Evolutionary conservation across 1,140 invertebrate genomes (phyloP), one percentile per base, ranked within the genome.

Genomic region (Lethrus apterus): DNA sequence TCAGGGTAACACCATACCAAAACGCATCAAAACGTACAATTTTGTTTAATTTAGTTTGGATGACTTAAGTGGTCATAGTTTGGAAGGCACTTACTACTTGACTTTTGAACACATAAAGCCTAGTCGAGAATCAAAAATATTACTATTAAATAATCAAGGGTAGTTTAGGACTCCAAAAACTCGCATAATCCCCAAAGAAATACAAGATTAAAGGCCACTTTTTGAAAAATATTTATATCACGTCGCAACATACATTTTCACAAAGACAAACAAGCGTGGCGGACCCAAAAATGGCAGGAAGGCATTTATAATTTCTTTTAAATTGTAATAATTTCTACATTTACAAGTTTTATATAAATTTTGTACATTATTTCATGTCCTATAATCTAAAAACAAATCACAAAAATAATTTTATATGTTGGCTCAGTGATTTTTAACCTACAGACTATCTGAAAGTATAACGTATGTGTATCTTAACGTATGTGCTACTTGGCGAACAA

Each of bases 31-130:
- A 59, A 24, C 54, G 31, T 51, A 55, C 40, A 62, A 60, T 62
- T 65, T 66, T 58, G 57, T 42, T 42, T 42, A 26, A 18, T 13
- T 26, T 40, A 26, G 24, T 42, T 60, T 56, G 56, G 60, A 63
- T 64, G 63, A 65, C 63, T 57, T 63, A 60, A 66, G 58, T 64
- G 62, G 64, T 65, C 62, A 62, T 55, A 55, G 54, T 62, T 64
- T 65, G 57, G 62, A 66, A 66, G 64, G 64, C 64, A 66, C 64
- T 66, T 66, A 63, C 64, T 66, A 66, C 64, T 60, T 57, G 46
- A 57, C 62, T 66, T 66, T 66, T 64, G 64, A 66, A 66, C 64
- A 66, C 64, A 66, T 66, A 51, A 60, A 65, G 63, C 64, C 63
- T 66, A 66, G 64, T 63, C 52, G 46, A 56, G 42, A 54, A 59